Evolutionary conservation across 2,113 vertebrate genomes (phyloP).

Genomic region (Phalacrocorax pelagicus): DNA sequence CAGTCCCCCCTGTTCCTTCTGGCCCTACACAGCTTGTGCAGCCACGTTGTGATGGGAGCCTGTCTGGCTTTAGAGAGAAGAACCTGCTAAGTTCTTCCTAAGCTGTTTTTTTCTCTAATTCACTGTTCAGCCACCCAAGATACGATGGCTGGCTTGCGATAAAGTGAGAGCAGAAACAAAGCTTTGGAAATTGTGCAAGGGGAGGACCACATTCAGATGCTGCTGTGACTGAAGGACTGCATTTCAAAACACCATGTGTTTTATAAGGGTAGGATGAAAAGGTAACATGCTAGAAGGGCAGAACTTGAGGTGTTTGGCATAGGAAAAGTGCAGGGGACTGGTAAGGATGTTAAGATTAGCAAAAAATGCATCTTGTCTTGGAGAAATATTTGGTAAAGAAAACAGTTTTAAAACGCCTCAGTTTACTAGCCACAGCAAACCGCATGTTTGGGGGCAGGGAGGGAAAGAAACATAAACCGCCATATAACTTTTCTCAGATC

Average conservation of each 20-base stretch:
- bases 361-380: background rate
- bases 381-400: background rate
- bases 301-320: background rate
- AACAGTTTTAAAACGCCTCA: background rate
- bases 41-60: background rate
- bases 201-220: rapidly evolving
- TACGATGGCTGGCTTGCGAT: background rate
- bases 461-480: background rate
- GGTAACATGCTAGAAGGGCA: background rate
- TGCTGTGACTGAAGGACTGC: background rate
- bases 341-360: background rate
- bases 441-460: rapidly evolving
- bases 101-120: background rate
- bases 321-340: background rate
- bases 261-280: too few species aligned
- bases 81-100: background rate
- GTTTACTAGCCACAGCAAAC: background rate
- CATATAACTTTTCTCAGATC: too few species aligned
- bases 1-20: background rate
- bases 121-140: background rate
- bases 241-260: background rate
- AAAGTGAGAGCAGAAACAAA: too few species aligned
- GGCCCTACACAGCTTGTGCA: too few species aligned
- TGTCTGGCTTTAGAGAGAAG: too few species aligned
- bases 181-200: too few species aligned